phyloP scores from a whole-genome alignment of 2,888 invertebrate species.

The Peribatodes rhomboidaria region DNA sequence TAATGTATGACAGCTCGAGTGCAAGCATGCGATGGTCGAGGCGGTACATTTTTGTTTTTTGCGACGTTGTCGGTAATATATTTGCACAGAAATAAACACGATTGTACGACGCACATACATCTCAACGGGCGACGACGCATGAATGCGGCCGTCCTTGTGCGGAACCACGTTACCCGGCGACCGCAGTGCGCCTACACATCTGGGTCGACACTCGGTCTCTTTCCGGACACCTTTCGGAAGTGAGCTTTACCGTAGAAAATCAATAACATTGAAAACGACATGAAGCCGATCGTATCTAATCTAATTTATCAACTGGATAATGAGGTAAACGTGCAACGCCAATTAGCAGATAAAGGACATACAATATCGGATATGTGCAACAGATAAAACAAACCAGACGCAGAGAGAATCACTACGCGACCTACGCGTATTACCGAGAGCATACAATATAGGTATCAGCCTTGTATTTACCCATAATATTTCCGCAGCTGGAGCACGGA shows the following conservation, averaged over 20 bases:
- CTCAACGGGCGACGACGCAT: conserved; percentile 53
- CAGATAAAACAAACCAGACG: conserved; percentile 36
- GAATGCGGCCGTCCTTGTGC: conserved; percentile 79
- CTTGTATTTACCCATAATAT: conserved; percentile 43
- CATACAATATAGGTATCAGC: conserved; percentile 40
- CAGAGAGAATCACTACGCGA: conserved; percentile 46
- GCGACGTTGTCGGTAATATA: conserved; percentile 24
- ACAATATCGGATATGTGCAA: conserved; percentile 37
- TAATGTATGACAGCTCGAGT: conserved; percentile 34
- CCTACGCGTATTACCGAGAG: conserved; percentile 44
- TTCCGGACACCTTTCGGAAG: conserved; percentile 64
- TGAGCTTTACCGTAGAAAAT: conserved; percentile 47
- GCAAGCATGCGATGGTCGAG: conserved; percentile 36
- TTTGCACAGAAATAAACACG: conserved; percentile 40
- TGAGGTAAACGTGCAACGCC: conserved; percentile 49
- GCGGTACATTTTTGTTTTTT: conserved; percentile 23
- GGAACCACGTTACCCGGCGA: conserved; percentile 58
- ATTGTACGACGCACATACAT: conserved; percentile 30
- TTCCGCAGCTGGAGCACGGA: conserved; percentile 28
- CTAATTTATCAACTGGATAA: conserved; percentile 44
- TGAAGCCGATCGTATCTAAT: conserved; percentile 48
- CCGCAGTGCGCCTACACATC: conserved; percentile 58
- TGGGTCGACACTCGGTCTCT: conserved; percentile 59
- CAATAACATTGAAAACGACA: conserved; percentile 54
- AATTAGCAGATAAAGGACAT: conserved; percentile 46